Evolutionary conservation across 2,797 vertebrate species (phyloP).

Genomic region (Acestrorhynchus altus): DNA sequence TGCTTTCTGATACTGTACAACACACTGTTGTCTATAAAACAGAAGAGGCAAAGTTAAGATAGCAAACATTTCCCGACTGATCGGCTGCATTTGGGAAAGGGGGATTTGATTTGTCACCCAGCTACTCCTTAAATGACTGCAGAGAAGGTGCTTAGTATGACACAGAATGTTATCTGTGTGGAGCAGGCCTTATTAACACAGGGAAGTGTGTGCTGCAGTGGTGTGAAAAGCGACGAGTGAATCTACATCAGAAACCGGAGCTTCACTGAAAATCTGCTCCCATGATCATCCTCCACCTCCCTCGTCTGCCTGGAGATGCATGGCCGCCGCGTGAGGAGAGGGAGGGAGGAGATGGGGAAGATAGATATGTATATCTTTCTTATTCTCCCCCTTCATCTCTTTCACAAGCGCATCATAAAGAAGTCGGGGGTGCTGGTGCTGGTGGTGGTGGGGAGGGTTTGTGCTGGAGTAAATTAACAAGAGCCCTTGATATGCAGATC

Average conservation of each 20-base stretch:
- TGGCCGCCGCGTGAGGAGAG: constrained; percentile 35
- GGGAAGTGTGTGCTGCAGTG: neutral
- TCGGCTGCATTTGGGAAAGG: no score
- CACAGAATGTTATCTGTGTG: neutral
- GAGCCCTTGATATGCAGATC: constrained; percentile 87
- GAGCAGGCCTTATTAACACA: neutral
- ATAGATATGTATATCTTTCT: constrained; percentile 74
- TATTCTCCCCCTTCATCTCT: constrained; percentile 56
- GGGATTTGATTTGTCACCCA: no score
- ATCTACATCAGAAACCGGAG: no score
- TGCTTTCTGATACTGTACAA: no score
- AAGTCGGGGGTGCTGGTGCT: constrained; percentile 71
- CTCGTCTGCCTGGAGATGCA: constrained; percentile 48
- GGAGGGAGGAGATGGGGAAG: constrained; percentile 69
- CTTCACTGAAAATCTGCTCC: constrained; percentile 15
- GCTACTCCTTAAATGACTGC: no score
- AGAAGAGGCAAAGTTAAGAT: no score
- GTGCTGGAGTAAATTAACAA: constrained; percentile 81
- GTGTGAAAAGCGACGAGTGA: constrained; percentile 1
- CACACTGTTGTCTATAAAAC: no score
- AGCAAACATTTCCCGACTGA: no score
- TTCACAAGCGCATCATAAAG: constrained; percentile 63
- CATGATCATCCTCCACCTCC: constrained; percentile 46
- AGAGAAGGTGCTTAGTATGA: neutral
- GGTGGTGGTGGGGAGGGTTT: constrained; percentile 71